Evolutionary conservation across 2,888 invertebrate species (phyloP).

Genomic region (Therioaphis trifolii): DNA sequence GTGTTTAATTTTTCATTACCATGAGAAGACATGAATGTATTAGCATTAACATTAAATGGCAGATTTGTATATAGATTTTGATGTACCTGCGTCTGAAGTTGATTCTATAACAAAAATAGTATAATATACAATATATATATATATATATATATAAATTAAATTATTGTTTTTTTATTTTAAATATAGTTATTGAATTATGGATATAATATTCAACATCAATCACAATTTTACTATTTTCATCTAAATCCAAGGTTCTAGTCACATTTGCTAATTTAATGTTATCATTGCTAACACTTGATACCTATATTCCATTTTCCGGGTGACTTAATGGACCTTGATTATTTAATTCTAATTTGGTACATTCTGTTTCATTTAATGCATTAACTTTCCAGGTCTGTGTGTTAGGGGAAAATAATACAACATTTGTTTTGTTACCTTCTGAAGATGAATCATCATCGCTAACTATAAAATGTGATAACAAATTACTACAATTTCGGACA

Average conservation of each 20-base stretch:
- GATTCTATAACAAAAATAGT: constrained; percentile 9
- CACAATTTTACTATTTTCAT: background rate
- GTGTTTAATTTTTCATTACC: background rate
- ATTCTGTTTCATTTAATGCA: background rate
- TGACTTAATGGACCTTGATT: background rate
- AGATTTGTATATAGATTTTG: background rate
- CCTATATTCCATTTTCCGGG: constrained; percentile 21
- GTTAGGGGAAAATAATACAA: background rate
- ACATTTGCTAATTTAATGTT: background rate
- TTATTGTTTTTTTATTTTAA: background rate
- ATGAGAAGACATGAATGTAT: background rate
- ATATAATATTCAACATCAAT: background rate
- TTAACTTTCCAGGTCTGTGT: constrained; percentile 3
- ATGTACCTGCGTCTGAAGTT: background rate
- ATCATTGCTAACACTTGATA: background rate
- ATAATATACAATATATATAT: background rate
- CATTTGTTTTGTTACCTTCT: background rate
- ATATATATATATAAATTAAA: no score
- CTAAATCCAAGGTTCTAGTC: background rate
- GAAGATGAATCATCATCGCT: background rate
- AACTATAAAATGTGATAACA: background rate
- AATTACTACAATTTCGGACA: background rate
- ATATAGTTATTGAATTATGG: background rate
- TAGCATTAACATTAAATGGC: background rate
- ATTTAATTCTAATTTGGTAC: background rate